Evolutionary conservation across 1,140 invertebrate species (phyloP).

Genomic region (Philotrypesis tridentata): DNA sequence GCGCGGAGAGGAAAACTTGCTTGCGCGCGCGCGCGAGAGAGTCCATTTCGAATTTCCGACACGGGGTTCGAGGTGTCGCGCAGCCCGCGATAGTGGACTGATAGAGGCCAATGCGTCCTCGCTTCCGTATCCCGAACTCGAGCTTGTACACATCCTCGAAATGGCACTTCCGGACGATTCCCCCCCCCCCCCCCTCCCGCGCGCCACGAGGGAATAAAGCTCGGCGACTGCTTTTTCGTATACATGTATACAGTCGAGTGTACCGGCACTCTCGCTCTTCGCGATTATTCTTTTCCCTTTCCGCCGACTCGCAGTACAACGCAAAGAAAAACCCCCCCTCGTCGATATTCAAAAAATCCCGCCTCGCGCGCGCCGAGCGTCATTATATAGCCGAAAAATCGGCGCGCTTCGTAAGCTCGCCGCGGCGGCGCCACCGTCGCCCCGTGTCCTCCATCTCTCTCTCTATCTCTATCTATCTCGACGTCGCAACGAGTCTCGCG

Average conservation of each 20-base stretch:
- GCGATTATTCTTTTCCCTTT: too few relatives aligned
- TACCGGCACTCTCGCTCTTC: too few relatives aligned
- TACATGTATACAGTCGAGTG: too few relatives aligned
- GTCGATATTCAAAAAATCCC: neutral
- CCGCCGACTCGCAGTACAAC: too few relatives aligned
- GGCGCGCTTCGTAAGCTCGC: neutral
- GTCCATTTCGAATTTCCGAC: constrained; percentile 16
- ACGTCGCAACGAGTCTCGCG: too few relatives aligned
- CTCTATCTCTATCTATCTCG: neutral
- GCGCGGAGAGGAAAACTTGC: neutral
- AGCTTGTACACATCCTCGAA: constrained; percentile 7
- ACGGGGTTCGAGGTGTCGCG: neutral
- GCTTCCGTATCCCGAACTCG: constrained; percentile 4
- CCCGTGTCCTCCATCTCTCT: neutral
- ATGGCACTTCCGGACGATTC: constrained; percentile 11
- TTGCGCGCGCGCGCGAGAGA: too few relatives aligned
- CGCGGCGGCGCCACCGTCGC: constrained; percentile 28
- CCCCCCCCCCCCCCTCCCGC: neutral
- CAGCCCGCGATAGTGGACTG: neutral
- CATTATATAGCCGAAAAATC: neutral
- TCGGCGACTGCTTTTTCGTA: neutral
- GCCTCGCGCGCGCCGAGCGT: neutral
- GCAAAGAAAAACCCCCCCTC: neutral
- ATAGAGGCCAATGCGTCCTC: neutral
- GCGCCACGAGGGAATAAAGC: neutral